These are phyloP conservation scores for Coregonus sp. DNA, from an alignment of 2,797 vertebrate genomes.

Conservation along the genomic window DNA sequence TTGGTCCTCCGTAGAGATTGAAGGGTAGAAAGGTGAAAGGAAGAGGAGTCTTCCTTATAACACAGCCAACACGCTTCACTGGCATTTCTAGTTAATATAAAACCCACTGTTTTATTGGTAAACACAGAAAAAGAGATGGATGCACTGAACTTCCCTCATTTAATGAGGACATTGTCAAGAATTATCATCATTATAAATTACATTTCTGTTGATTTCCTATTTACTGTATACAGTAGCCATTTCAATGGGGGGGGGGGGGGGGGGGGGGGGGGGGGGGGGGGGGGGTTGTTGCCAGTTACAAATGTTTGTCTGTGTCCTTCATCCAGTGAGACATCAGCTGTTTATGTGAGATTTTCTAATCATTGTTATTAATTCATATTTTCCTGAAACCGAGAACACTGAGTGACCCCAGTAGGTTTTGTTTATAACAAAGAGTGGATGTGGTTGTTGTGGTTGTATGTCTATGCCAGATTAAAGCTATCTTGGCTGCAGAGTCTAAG, in stretches of 20 bases:
- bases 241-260: too few relatives aligned
- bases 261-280: too few relatives aligned
- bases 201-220: constrained; percentile 59
- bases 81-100: constrained; percentile 39
- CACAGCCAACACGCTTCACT: constrained; percentile 35
- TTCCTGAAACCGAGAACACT: not conserved
- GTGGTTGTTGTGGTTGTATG: not conserved
- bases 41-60: constrained; percentile 32
- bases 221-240: constrained; percentile 23
- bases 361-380: not conserved
- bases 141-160: constrained; percentile 24
- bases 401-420: not conserved
- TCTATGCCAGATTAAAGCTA: not conserved
- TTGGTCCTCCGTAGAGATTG: constrained; percentile 56
- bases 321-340: not conserved
- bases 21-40: not conserved
- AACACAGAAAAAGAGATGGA: constrained; percentile 33
- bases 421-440: not conserved
- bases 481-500: constrained; percentile 32
- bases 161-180: constrained; percentile 36
- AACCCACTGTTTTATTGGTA: constrained; percentile 45
- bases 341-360: not conserved
- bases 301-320: constrained; percentile 39
- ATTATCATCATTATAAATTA: constrained; percentile 21
- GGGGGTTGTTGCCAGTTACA: constrained; percentile 49